Evolutionary conservation across 2,888 invertebrate genomes (phyloP).

Genomic region (Erannis defoliaria): DNA sequence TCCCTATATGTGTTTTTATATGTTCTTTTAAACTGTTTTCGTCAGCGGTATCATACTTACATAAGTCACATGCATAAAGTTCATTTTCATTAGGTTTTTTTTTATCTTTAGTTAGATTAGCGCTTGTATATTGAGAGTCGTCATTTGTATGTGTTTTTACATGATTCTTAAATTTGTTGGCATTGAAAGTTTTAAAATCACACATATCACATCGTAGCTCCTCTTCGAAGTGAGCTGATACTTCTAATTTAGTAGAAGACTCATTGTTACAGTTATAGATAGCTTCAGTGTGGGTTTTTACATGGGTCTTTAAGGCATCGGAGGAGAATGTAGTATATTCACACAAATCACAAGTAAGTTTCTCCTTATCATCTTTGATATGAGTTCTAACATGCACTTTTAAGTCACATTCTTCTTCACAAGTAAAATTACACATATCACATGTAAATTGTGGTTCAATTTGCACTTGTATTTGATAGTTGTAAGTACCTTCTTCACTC

Average conservation of each 20-base stretch:
- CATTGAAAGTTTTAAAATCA: background rate
- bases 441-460: background rate
- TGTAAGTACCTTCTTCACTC: background rate
- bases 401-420: slow-evolving; percentile 2
- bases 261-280: background rate
- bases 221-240: background rate
- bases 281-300: background rate
- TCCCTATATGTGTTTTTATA: background rate
- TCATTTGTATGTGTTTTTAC: background rate
- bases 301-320: background rate
- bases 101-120: background rate
- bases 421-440: slow-evolving; percentile 6
- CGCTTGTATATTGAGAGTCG: background rate
- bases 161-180: slow-evolving; percentile 2
- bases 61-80: background rate
- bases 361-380: background rate
- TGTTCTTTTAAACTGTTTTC: background rate
- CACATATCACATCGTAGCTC: slow-evolving; percentile 6
- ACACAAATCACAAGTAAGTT: slow-evolving; percentile 1
- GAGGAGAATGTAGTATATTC: background rate
- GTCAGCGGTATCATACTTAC: background rate
- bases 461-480: background rate
- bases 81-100: background rate
- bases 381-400: slow-evolving; percentile 2
- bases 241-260: background rate